phyloP scores from a whole-genome alignment of 2,888 invertebrate genomes.

The Morpho deidamia region DNA sequence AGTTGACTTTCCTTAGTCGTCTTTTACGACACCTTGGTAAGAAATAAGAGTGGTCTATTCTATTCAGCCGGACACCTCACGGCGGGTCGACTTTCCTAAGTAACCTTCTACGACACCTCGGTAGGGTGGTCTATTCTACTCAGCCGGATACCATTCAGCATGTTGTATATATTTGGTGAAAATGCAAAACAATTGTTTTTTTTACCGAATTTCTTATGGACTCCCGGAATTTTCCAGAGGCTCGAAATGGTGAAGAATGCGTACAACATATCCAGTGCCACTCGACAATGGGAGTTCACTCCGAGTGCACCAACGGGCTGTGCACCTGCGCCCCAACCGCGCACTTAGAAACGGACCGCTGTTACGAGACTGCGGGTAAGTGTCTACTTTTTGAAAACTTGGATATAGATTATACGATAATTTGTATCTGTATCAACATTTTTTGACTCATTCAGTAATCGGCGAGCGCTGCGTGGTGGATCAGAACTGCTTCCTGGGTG shows the following conservation, averaged over 20 bases:
- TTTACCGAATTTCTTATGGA: background rate
- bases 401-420: too few relatives aligned
- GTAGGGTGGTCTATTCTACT: too few relatives aligned
- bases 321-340: slow-evolving; percentile 58
- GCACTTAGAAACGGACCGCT: slow-evolving; percentile 62
- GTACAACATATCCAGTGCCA: slow-evolving; percentile 68
- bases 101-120: too few relatives aligned
- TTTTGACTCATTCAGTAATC: slow-evolving; percentile 41
- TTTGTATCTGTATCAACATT: too few relatives aligned
- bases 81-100: too few relatives aligned
- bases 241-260: slow-evolving; percentile 58
- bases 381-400: slow-evolving; percentile 3
- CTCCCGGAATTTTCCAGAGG: slow-evolving; percentile 47
- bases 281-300: slow-evolving; percentile 62
- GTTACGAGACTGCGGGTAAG: slow-evolving; percentile 66
- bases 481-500: slow-evolving; percentile 64
- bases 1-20: too few relatives aligned
- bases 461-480: slow-evolving; percentile 64
- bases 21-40: too few relatives aligned
- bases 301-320: slow-evolving; percentile 48
- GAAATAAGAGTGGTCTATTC: too few relatives aligned
- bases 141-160: too few relatives aligned
- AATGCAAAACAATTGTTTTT: too few relatives aligned
- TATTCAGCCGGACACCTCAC: too few relatives aligned
- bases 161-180: too few relatives aligned